phyloP scores from a whole-genome alignment of 2,797 vertebrate genomes.

The Cossypha dichroa region DNA sequence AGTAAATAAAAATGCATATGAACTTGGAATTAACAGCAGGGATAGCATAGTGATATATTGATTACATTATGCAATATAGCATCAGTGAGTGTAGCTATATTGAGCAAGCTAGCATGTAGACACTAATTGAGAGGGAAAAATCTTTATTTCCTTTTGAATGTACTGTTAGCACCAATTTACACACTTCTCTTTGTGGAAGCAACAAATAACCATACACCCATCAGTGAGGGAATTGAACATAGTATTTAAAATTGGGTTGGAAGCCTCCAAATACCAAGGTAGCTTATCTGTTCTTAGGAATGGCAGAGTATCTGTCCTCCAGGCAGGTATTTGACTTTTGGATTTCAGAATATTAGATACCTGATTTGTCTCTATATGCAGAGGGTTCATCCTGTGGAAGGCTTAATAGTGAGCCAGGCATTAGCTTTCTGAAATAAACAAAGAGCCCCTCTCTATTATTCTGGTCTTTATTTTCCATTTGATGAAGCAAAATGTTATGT shows the following conservation, averaged over 20 bases:
- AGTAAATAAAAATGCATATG: conserved; percentile 4
- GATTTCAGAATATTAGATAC: neutral
- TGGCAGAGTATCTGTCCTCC: neutral
- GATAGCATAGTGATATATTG: neutral
- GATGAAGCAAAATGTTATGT: neutral
- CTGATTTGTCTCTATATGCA: neutral
- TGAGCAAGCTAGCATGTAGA: neutral
- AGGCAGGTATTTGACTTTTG: neutral
- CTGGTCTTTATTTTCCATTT: neutral
- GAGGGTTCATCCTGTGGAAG: neutral
- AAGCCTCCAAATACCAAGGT: neutral
- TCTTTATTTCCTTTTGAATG: conserved; percentile 1
- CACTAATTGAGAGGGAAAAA: conserved; percentile 27
- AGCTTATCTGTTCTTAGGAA: neutral
- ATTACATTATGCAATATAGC: conserved; percentile 2
- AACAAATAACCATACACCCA: neutral
- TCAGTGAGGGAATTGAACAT: rapidly evolving
- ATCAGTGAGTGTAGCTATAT: neutral
- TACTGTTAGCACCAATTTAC: neutral
- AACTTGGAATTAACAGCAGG: neutral
- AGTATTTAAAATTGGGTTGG: neutral
- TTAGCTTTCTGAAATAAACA: neutral
- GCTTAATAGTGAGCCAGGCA: neutral
- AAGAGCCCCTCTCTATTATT: neutral
- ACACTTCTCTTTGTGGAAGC: neutral